Conservation (phyloP, 2,113 vertebrate species). For the Oryzias woworae region DNA sequence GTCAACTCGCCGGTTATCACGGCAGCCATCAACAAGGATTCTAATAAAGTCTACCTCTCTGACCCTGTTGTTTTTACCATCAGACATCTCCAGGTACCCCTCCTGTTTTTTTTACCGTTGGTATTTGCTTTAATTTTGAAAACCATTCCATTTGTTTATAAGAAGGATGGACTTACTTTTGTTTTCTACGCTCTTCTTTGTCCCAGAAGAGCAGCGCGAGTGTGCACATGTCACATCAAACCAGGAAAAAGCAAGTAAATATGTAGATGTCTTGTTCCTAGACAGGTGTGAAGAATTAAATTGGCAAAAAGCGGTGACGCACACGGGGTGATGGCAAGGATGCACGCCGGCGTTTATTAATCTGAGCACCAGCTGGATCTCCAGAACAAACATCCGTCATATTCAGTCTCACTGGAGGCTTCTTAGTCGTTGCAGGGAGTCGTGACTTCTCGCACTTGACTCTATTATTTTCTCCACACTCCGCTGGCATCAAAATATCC, state of each 20-base stretch:
- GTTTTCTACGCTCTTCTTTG: slow-evolving; percentile 15
- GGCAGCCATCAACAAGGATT: slow-evolving; percentile 97
- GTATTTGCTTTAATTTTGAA: slow-evolving; percentile 19
- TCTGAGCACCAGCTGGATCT: slow-evolving; percentile 30
- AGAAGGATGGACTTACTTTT: background rate
- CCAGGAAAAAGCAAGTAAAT: slow-evolving; percentile 14
- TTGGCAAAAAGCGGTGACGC: slow-evolving; percentile 6
- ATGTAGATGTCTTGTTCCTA: slow-evolving; percentile 10
- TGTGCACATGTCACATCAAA: slow-evolving; percentile 11
- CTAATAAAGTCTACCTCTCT: slow-evolving; percentile 94
- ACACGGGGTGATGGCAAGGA: slow-evolving; percentile 7
- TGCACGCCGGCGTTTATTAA: slow-evolving; percentile 39
- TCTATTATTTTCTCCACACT: slow-evolving; percentile 63
- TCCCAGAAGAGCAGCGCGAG: slow-evolving; percentile 11
- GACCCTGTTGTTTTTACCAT: slow-evolving; percentile 96
- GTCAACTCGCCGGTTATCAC: slow-evolving; percentile 97
- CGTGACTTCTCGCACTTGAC: slow-evolving; percentile 53
- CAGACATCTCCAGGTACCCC: slow-evolving; percentile 90
- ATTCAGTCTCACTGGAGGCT: slow-evolving; percentile 49
- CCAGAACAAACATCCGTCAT: slow-evolving; percentile 52
- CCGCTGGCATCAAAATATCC: slow-evolving; percentile 49
- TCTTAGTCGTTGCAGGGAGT: slow-evolving; percentile 52
- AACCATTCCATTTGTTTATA: slow-evolving; percentile 1
- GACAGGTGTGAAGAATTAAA: slow-evolving; percentile 24
- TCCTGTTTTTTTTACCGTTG: background rate